phyloP scores from a whole-genome alignment of 2,888 invertebrate genomes.

The Aphelenchoides bicaudatus region DNA sequence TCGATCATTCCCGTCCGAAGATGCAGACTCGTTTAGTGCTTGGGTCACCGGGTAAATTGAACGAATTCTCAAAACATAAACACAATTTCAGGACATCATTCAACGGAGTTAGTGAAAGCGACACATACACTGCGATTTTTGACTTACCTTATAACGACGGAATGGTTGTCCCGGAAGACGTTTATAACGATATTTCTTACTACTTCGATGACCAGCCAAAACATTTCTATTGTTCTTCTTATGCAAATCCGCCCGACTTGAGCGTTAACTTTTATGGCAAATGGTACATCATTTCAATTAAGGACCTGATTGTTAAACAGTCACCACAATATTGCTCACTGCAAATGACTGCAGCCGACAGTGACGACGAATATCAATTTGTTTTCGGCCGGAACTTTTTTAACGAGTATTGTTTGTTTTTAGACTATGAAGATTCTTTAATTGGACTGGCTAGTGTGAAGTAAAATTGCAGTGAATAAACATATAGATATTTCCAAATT shows the following conservation, averaged over 20 bases:
- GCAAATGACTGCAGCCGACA: no score
- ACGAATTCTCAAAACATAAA: no score
- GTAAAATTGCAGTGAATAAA: no score
- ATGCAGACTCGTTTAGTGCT: not conserved
- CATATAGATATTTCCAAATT: no score
- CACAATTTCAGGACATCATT: not conserved
- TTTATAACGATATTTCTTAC: constrained; percentile 1
- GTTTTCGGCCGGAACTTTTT: not conserved
- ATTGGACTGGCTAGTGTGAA: not conserved
- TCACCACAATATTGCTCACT: not conserved
- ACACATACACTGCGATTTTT: not conserved
- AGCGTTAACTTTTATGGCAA: not conserved
- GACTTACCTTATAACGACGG: not conserved
- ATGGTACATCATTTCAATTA: not conserved
- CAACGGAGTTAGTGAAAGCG: not conserved
- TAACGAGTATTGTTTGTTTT: constrained; percentile 1
- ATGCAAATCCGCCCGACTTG: constrained; percentile 1
- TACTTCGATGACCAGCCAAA: constrained; percentile 8
- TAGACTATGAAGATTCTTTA: not conserved
- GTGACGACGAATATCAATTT: constrained; percentile 7
- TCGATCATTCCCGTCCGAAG: constrained; percentile 1
- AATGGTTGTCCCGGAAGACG: not conserved
- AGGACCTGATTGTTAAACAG: not conserved
- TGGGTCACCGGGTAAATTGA: no score
- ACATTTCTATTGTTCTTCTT: not conserved